Evolutionary conservation across 2,888 invertebrate genomes (phyloP), one percentile per base, ranked within the genome.

Genomic region (Galeopsomyia nigrocyanea): DNA sequence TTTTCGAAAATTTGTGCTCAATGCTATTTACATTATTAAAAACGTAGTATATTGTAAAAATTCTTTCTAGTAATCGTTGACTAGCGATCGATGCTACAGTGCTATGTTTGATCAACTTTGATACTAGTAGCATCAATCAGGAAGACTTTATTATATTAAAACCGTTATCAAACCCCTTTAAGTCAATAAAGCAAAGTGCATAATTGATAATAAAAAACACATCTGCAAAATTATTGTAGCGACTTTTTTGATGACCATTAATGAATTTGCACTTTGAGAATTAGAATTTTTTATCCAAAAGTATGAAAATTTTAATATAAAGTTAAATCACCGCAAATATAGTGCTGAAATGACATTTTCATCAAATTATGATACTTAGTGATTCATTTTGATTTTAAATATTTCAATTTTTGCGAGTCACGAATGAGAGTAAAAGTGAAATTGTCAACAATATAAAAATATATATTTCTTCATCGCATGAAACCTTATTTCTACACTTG

Each of bases 71-170:
- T 65, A 57, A 71, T 70, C 57, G 60, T 57, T 75, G 75, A 75
- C 75, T 75, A 75, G 75, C 70, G 65, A 71, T 68, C 67, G 75
- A 75, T 75, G 64, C 72, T 70, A 70, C 51, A 31, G 19, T 60
- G 47, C 49, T 70, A 68, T 61, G 65, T 73, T 71, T 68, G 66
- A 56, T 67, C 61, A 67, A 47, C 46, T 55, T 65, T 69, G 19
- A 70, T 63, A 61, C 56, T 58, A 31, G 58, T 69, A 73, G 73
- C 70, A 73, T 75, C 75, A 73, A 75, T 47, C 73, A 71, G 75
- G 75, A 75, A 75, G 75, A 75, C 75, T 39, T 39, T 39, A 39
- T 39, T 39, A 39, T 39, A 39, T 39, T 39, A 39, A 39, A 39
- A 39, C 39, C 39, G 10, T 39, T 39, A 39, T 31, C 7, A 39